These are phyloP conservation scores for Drosophila jambulina DNA, from an alignment of 1,140 invertebrate species.

Conservation along the genomic window DNA sequence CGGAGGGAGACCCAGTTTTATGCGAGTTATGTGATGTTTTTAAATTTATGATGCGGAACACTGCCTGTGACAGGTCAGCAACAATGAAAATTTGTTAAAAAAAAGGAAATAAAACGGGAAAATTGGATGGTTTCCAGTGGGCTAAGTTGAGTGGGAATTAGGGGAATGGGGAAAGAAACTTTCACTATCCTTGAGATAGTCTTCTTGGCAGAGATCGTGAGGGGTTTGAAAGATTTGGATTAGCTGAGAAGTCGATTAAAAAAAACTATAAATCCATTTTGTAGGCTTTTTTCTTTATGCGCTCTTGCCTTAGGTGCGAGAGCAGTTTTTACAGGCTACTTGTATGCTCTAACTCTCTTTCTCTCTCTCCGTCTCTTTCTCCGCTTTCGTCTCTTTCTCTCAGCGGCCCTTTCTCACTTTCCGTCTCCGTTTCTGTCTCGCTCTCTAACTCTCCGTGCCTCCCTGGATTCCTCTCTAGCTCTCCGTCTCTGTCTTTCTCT, in stretches of 20 bases:
- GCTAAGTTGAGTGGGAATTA: background rate
- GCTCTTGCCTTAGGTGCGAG: no score
- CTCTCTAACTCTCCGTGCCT: no score
- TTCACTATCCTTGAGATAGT: background rate
- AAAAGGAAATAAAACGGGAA: background rate
- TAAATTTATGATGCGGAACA: slow-evolving; percentile 4
- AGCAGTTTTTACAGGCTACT: no score
- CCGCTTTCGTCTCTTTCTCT: no score
- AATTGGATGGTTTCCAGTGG: background rate
- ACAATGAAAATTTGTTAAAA: slow-evolving; percentile 11
- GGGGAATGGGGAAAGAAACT: background rate
- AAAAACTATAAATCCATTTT: background rate
- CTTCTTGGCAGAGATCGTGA: background rate
- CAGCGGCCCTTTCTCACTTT: no score
- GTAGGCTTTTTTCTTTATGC: background rate
- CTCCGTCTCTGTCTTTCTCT: no score
- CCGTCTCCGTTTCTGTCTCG: no score
- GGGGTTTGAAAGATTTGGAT: no score
- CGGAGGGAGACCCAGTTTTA: slow-evolving; percentile 7
- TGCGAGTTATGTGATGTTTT: slow-evolving; percentile 22
- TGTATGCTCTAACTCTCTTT: no score
- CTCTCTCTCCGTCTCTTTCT: no score
- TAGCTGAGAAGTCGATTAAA: no score
- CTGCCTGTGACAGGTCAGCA: slow-evolving; percentile 15
- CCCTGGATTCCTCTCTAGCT: no score